Percentiles rank a stretch among this genome's conserved stretches.
Evolutionary conservation across 1,140 invertebrate species (phyloP).

Genomic region (Drosophila parabipectinata): DNA sequence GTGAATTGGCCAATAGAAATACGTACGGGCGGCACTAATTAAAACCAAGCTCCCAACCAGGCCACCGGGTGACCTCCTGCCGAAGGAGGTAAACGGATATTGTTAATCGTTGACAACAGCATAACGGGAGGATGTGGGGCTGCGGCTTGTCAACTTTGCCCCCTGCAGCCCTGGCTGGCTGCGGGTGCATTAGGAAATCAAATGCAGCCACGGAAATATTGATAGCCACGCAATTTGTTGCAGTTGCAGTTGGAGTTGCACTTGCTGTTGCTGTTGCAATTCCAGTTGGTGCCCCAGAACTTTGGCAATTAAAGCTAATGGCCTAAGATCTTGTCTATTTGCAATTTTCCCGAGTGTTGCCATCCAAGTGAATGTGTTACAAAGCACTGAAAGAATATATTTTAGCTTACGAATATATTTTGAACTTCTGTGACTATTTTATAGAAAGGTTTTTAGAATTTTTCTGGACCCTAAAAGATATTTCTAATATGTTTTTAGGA

Average conservation of each 20-base stretch:
- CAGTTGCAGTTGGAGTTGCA: conserved; percentile 47
- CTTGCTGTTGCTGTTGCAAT: conserved; percentile 1
- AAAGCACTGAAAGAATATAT: conserved; percentile 9
- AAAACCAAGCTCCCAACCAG: conserved; percentile 70
- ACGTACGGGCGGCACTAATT: conserved; percentile 74
- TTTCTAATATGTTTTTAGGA: too few relatives aligned
- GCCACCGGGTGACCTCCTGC: conserved; percentile 35
- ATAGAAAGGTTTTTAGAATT: too few relatives aligned
- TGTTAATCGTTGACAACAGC: conserved; percentile 53
- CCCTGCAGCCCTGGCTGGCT: conserved; percentile 1
- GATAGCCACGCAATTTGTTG: conserved; percentile 70
- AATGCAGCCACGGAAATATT: conserved; percentile 71
- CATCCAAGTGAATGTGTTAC: conserved; percentile 20
- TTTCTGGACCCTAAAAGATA: too few relatives aligned
- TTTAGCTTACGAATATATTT: too few relatives aligned
- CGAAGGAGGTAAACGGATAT: conserved; percentile 35
- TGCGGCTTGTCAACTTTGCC: conserved; percentile 55
- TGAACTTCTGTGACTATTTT: too few relatives aligned
- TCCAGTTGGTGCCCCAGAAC: conserved; percentile 37
- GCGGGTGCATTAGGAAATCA: conserved; percentile 73
- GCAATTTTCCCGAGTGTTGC: conserved; percentile 47
- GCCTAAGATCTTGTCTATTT: conserved; percentile 46
- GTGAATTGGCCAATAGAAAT: conserved; percentile 81
- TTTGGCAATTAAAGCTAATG: conserved; percentile 75
- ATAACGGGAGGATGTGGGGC: conserved; percentile 18